These are phyloP conservation scores for Myotis planiceps DNA, from an alignment of 2,797 vertebrate genomes.

Conservation along the genomic window DNA sequence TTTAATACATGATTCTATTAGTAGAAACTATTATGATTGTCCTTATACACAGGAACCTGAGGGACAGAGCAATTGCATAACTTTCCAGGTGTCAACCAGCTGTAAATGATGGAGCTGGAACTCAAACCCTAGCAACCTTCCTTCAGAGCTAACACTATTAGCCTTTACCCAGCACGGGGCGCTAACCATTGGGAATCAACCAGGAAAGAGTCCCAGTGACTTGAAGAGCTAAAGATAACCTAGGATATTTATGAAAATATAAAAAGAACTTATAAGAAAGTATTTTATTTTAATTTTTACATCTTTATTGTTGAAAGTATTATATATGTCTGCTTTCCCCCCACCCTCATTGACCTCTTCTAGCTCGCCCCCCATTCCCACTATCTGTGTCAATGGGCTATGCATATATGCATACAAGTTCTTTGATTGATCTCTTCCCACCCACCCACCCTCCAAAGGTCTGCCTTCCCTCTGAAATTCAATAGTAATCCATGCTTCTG, in stretches of 20 bases:
- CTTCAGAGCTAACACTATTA: not conserved
- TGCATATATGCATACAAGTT: no score
- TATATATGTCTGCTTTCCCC: no score
- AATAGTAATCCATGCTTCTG: no score
- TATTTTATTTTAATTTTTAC: no score
- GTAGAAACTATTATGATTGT: not conserved
- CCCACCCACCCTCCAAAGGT: no score
- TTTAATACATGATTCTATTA: not conserved
- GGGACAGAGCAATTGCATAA: not conserved
- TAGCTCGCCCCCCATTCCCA: no score
- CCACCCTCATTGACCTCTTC: no score
- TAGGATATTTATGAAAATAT: not conserved
- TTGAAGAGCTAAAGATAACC: not conserved
- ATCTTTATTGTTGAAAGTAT: no score
- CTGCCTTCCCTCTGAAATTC: no score
- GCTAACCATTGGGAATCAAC: not conserved
- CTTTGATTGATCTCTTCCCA: no score
- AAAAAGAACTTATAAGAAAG: not conserved
- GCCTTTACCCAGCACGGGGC: not conserved
- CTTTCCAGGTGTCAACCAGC: not conserved
- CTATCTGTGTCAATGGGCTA: no score
- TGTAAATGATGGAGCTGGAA: not conserved
- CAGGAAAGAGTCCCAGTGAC: not conserved
- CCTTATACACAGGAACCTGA: not conserved
- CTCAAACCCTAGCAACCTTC: rapidly evolving